Evolutionary conservation across 2,888 invertebrate genomes (phyloP), one percentile per base, ranked within the genome.

Genomic region (Acleris laterana): DNA sequence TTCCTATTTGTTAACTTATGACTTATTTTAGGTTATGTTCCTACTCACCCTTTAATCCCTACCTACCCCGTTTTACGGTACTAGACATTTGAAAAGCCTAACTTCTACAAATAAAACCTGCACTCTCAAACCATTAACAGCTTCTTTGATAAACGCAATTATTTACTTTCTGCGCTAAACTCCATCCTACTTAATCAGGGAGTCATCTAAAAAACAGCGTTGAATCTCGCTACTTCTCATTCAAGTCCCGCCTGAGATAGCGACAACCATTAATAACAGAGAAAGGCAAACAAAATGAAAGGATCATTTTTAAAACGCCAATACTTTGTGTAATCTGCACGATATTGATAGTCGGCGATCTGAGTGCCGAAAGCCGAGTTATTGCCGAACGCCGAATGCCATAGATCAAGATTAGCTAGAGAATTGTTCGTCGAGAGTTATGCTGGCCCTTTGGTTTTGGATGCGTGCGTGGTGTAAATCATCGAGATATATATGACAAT

Each of bases 231-330:
- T 72, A 74, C 77, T 81, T 80, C 74, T 72, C 71, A 85, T 84
- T 84, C 82, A 76, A 59, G 65, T 69, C 62, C 61, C 71, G 76
- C 73, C 71, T 70, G 70, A 79, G 85, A 86, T 86, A 86, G 81
- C 78, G 71, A 71, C 69, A 51, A 72, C 77, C 80, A 84, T 87
- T 84, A 82, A 84, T 86, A 83, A 73, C 71, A 70, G 69, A 69
- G 68, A 67, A 74, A 75, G 69, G 76, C 77, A 81, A 83, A 84
- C 82, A 83, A 77, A 77, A 75, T 78, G 79, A 80, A 77, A 75
- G 73, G 74, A 76, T 72, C 75, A 80, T 81, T 83, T 83, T 80
- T 80, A 78, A 76, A 78, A 74, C 72, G 76, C 77, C 76, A 75
- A 70, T 72, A 73, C 74, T 69, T 70, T 25, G 48, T 55, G 68